These are phyloP conservation scores for Falco novaeseelandiae DNA, from an alignment of 2,797 vertebrate genomes.

Conservation along the genomic window DNA sequence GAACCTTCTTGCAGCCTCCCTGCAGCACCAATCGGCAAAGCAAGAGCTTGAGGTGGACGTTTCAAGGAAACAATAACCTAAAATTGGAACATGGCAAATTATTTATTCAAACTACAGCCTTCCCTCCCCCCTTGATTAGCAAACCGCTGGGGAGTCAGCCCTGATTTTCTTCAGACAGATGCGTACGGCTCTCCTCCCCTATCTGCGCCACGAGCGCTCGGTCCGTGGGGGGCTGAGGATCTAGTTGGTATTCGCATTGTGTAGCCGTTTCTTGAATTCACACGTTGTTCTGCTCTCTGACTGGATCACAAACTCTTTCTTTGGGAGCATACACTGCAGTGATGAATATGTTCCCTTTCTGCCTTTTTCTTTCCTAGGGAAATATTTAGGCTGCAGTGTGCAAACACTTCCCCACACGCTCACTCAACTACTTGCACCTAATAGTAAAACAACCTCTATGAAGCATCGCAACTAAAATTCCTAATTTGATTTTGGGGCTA, in stretches of 20 bases:
- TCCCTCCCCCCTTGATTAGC: slow-evolving; percentile 56
- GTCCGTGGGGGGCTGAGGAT: slow-evolving; percentile 15
- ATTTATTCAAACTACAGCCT: slow-evolving; percentile 56
- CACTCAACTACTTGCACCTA: not conserved
- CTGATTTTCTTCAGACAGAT: slow-evolving; percentile 53
- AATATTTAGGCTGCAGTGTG: not conserved
- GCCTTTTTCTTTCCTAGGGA: not conserved
- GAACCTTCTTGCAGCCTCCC: not conserved
- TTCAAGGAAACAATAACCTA: slow-evolving; percentile 25
- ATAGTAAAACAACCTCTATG: not conserved
- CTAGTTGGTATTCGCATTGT: slow-evolving; percentile 31
- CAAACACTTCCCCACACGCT: not conserved
- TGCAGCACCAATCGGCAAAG: not conserved
- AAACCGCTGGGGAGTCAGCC: slow-evolving; percentile 31
- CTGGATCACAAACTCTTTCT: slow-evolving; percentile 49
- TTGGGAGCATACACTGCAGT: not conserved
- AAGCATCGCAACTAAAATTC: not conserved
- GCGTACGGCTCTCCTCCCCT: not conserved
- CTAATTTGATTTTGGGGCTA: not conserved
- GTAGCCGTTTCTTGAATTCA: slow-evolving; percentile 18
- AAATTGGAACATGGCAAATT: slow-evolving; percentile 34
- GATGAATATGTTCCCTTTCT: slow-evolving; percentile 22
- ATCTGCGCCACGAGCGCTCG: not conserved
- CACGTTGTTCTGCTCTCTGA: not conserved
- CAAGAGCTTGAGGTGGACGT: not conserved